Evolutionary conservation across 2,888 invertebrate genomes (phyloP).

Genomic region (Ormyrus nitidulus): DNA sequence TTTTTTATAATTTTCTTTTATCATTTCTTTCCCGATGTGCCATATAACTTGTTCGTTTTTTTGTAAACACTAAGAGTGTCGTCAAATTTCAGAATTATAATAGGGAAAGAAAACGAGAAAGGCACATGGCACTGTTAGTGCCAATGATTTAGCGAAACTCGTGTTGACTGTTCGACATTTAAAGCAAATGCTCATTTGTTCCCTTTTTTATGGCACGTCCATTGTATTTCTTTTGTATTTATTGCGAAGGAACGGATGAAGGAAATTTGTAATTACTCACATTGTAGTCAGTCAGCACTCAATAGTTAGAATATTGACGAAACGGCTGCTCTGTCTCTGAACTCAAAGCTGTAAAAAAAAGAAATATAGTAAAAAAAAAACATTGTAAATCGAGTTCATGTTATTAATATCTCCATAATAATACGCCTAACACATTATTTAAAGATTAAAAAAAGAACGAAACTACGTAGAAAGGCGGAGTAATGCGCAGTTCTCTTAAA

Average conservation of each 20-base stretch:
- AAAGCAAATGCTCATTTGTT: constrained; percentile 25
- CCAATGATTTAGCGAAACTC: constrained; percentile 8
- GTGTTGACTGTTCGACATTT: constrained; percentile 3
- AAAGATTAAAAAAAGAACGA: constrained; percentile 60
- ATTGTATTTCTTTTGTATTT: constrained; percentile 14
- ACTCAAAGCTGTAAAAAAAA: constrained; percentile 45
- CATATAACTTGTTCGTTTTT: constrained; percentile 43
- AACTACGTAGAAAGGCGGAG: constrained; percentile 55
- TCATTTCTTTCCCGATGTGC: constrained; percentile 43
- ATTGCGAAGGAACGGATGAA: constrained; percentile 4
- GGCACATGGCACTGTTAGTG: constrained; percentile 2
- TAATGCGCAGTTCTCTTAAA: constrained; percentile 67
- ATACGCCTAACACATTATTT: constrained; percentile 65
- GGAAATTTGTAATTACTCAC: constrained; percentile 41
- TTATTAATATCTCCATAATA: constrained; percentile 66
- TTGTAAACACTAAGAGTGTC: constrained; percentile 10
- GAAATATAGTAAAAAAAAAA: constrained; percentile 43
- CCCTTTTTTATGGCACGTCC: constrained; percentile 37
- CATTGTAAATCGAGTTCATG: constrained; percentile 70
- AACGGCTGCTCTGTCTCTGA: constrained; percentile 33
- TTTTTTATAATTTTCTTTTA: constrained; percentile 14
- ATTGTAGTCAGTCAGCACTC: constrained; percentile 41
- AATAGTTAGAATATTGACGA: constrained; percentile 44
- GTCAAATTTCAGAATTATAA: constrained; percentile 23
- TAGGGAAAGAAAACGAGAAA: background rate